Conservation (phyloP, 2,888 invertebrate genomes). For the Cephus nigrinus region DNA sequence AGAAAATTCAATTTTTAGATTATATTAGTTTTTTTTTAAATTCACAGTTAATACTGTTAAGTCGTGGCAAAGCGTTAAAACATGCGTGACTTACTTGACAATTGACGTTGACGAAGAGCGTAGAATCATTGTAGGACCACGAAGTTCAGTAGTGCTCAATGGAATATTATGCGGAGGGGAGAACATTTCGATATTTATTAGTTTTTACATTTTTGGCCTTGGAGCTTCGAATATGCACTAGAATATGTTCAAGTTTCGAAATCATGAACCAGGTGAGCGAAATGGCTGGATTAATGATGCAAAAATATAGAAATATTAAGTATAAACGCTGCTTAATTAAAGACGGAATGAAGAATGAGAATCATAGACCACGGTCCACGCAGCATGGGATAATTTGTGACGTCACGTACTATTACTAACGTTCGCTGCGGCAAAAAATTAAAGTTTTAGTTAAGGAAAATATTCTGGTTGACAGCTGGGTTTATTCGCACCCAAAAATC, state of each 20-base stretch:
- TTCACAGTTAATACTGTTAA: background rate
- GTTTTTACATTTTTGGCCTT: background rate
- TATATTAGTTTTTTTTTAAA: background rate
- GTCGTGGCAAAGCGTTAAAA: background rate
- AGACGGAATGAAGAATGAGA: background rate
- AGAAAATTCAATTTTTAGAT: constrained; percentile 17
- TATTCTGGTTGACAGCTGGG: background rate
- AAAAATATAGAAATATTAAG: background rate
- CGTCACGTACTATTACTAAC: background rate
- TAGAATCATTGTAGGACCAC: background rate
- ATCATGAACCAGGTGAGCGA: background rate
- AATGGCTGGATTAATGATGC: background rate
- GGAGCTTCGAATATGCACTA: background rate
- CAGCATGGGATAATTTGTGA: background rate
- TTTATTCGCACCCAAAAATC: background rate
- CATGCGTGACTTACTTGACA: background rate
- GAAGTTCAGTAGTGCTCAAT: background rate
- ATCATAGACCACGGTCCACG: background rate
- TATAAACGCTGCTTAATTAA: background rate
- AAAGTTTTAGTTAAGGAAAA: background rate
- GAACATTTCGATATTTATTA: background rate
- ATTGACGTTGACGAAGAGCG: background rate
- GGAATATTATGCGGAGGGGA: background rate
- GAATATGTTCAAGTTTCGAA: background rate
- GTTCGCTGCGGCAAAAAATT: background rate